Evolutionary conservation across 2,888 invertebrate genomes (phyloP).

Genomic region (Gymnosoma rotundatum): DNA sequence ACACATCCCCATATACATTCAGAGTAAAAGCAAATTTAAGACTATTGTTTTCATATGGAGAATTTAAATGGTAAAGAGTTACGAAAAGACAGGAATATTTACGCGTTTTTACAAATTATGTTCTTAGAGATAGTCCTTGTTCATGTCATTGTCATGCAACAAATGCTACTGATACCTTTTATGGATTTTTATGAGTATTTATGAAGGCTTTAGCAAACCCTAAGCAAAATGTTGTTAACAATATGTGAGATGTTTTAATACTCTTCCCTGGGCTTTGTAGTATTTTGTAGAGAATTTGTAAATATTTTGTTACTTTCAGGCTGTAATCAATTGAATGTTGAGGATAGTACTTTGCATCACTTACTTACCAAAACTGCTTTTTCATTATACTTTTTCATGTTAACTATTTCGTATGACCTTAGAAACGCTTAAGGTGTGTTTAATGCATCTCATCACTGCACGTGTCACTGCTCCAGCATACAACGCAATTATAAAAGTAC

Average conservation of each 20-base stretch:
- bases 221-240: constrained; percentile 49
- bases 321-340: no score
- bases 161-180: constrained; percentile 60
- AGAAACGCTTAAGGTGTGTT: neutral
- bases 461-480: constrained; percentile 49
- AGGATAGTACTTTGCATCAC: no score
- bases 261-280: neutral
- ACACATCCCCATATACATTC: no score
- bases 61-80: neutral
- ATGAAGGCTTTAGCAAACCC: constrained; percentile 24
- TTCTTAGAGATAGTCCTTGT: constrained; percentile 57
- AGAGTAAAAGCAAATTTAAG: constrained; percentile 36
- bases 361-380: neutral
- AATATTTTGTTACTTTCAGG: no score
- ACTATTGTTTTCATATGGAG: constrained; percentile 50
- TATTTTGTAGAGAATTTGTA: no score
- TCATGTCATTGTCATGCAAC: constrained; percentile 56
- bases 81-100: constrained; percentile 52
- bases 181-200: constrained; percentile 39
- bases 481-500: constrained; percentile 15
- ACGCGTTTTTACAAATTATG: constrained; percentile 64
- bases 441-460: constrained; percentile 10
- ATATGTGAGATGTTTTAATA: constrained; percentile 16
- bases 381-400: neutral
- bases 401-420: constrained; percentile 10